Conservation (phyloP, 2,797 vertebrate species). For the Garrulus glandarius region DNA sequence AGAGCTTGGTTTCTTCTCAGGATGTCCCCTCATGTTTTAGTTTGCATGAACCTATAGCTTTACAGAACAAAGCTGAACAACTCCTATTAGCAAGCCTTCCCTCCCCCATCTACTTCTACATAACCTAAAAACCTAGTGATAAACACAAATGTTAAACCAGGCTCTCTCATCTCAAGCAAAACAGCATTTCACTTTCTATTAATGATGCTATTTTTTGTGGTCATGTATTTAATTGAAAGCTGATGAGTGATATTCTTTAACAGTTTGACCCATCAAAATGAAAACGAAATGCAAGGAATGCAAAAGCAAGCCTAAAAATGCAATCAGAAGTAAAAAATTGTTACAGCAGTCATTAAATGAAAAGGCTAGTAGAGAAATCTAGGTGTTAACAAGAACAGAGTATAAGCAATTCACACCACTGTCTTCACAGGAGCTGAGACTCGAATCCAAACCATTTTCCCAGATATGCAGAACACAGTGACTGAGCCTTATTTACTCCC, state of each 20-base stretch:
- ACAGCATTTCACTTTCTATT: background rate
- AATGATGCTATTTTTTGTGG: conserved; percentile 13
- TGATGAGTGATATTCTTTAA: conserved; percentile 47
- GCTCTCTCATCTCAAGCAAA: background rate
- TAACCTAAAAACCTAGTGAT: background rate
- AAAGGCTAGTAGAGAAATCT: background rate
- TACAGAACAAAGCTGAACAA: background rate
- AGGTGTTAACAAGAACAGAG: background rate
- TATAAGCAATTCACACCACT: background rate
- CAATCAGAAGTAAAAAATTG: background rate
- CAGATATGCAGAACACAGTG: background rate
- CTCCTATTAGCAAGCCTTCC: background rate
- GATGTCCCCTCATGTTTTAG: background rate
- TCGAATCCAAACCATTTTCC: background rate
- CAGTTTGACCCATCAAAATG: conserved; percentile 9
- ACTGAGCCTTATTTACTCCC: background rate
- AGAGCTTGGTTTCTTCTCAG: background rate
- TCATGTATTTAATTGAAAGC: conserved; percentile 33
- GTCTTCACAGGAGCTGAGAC: background rate
- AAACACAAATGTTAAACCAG: background rate
- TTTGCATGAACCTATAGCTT: background rate
- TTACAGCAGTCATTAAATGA: background rate
- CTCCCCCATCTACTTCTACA: background rate
- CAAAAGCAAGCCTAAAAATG: conserved; percentile 20
- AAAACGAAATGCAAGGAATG: background rate